Conservation (phyloP, 2,888 invertebrate genomes). For the Oeneis ivallda region DNA sequence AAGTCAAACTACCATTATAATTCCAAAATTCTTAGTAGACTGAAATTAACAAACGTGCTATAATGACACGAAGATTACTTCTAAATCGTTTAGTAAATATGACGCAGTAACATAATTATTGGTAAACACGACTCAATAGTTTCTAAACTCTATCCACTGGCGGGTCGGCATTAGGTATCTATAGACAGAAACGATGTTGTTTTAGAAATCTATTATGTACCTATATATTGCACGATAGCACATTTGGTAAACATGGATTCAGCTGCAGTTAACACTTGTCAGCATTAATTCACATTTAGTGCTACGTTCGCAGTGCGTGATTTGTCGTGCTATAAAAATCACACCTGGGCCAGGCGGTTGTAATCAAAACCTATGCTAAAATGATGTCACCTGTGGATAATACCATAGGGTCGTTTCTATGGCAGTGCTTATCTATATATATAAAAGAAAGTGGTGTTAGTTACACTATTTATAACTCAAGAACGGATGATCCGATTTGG, state of each 20-base stretch:
- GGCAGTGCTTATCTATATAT: too few species aligned
- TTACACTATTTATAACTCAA: too few species aligned
- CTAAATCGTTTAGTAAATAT: not conserved
- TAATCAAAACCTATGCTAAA: slow-evolving; percentile 53
- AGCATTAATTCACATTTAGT: slow-evolving; percentile 38
- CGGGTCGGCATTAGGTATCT: not conserved
- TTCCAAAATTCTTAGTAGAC: not conserved
- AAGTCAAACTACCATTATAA: not conserved
- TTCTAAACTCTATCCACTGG: not conserved
- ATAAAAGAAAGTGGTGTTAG: too few species aligned
- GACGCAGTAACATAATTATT: not conserved
- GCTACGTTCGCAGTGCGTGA: slow-evolving; percentile 58
- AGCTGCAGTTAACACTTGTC: slow-evolving; percentile 10
- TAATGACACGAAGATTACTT: not conserved
- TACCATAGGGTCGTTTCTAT: not conserved
- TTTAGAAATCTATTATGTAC: not conserved
- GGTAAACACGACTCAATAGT: not conserved
- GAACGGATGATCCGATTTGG: too few species aligned
- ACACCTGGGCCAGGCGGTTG: slow-evolving; percentile 61
- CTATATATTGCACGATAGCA: not conserved
- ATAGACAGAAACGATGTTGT: too few species aligned
- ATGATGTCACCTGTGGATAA: slow-evolving; percentile 4
- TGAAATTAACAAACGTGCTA: not conserved
- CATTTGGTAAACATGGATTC: slow-evolving; percentile 13
- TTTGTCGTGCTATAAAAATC: slow-evolving; percentile 48